These are phyloP conservation scores for Campopleginae sp. DNA, from an alignment of 2,888 invertebrate genomes.

Conservation along the genomic window DNA sequence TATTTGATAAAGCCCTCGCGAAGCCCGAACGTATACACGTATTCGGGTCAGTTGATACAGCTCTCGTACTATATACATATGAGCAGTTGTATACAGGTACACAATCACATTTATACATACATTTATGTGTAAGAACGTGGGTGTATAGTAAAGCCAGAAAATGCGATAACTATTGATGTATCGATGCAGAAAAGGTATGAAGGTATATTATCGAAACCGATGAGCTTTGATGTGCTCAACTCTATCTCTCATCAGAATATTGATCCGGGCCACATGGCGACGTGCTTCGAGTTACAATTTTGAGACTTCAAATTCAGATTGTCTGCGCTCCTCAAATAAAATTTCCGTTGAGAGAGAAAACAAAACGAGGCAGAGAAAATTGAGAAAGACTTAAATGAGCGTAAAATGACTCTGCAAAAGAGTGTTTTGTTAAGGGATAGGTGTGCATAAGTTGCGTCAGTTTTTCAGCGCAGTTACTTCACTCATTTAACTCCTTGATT, in stretches of 20 bases:
- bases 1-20: slow-evolving; percentile 66
- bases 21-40: slow-evolving; percentile 48
- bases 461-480: slow-evolving; percentile 43
- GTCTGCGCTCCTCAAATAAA: not conserved
- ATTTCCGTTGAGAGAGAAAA: not conserved
- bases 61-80: slow-evolving; percentile 37
- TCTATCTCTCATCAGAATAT: slow-evolving; percentile 30
- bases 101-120: not conserved
- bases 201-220: slow-evolving; percentile 53
- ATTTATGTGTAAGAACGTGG: slow-evolving; percentile 14
- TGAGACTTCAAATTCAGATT: not conserved
- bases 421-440: slow-evolving; percentile 2
- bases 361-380: not conserved
- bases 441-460: slow-evolving; percentile 34
- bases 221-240: slow-evolving; percentile 17
- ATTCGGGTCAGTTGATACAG: slow-evolving; percentile 65
- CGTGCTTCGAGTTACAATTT: not conserved
- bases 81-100: slow-evolving; percentile 1
- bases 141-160: slow-evolving; percentile 22
- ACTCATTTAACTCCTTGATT: slow-evolving; percentile 57
- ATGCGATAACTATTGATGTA: slow-evolving; percentile 36
- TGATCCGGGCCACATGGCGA: not conserved
- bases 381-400: slow-evolving; percentile 25
- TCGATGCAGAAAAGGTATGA: slow-evolving; percentile 39
- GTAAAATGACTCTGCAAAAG: slow-evolving; percentile 35